phyloP scores from a whole-genome alignment of 2,797 vertebrate species.

The Calcarius lapponicus region DNA sequence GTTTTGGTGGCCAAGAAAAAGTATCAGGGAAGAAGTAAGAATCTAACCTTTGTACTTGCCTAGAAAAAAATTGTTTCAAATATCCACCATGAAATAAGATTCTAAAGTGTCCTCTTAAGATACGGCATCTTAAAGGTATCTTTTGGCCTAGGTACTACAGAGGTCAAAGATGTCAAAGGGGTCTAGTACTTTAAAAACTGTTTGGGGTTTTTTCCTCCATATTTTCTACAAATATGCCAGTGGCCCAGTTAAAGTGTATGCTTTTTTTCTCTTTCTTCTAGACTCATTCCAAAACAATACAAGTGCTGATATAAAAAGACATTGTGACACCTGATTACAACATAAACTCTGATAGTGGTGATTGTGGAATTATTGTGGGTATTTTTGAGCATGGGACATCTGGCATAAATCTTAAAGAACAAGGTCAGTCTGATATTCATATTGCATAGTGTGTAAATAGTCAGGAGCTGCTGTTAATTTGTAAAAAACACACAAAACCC shows the following conservation, averaged over 20 bases:
- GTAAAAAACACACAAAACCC: background rate
- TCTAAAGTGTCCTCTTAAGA: background rate
- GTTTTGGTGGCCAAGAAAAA: background rate
- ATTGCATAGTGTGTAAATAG: background rate
- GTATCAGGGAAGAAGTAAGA: background rate
- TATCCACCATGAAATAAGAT: background rate
- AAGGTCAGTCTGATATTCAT: background rate
- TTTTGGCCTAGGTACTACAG: background rate
- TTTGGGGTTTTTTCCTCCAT: background rate
- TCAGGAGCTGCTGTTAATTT: background rate
- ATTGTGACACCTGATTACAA: background rate
- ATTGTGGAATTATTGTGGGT: background rate
- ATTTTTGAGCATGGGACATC: background rate
- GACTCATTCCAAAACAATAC: background rate
- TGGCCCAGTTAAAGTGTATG: background rate
- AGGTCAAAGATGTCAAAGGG: background rate
- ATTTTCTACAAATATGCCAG: background rate
- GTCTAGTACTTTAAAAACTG: background rate
- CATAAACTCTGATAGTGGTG: background rate
- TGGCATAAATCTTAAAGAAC: conserved; percentile 9
- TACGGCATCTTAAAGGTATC: background rate
- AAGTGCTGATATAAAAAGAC: background rate
- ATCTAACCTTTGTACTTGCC: background rate
- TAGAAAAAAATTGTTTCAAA: background rate
- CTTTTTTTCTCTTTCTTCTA: background rate